Percentiles rank a stretch among this genome's conserved stretches.
These are phyloP conservation scores for Stratiomys singularior DNA, from an alignment of 2,888 invertebrate species.

Conservation along the genomic window DNA sequence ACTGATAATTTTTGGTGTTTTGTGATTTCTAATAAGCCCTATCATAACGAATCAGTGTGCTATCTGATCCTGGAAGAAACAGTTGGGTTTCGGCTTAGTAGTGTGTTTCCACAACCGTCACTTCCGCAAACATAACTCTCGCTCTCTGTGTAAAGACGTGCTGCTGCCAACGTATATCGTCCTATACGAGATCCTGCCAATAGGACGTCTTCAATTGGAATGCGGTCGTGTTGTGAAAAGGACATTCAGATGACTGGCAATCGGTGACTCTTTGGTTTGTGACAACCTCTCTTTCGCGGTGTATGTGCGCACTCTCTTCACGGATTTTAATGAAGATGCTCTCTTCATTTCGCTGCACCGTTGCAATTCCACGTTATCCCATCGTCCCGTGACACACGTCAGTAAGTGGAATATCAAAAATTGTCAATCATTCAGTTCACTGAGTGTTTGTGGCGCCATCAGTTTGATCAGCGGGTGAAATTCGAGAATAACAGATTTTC, in stretches of 20 bases:
- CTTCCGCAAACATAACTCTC: too few species aligned
- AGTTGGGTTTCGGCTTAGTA: too few species aligned
- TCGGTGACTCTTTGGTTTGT: neutral
- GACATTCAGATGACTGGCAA: constrained; percentile 31
- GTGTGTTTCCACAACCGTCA: too few species aligned
- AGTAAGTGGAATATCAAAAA: constrained; percentile 45
- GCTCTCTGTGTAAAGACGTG: too few species aligned
- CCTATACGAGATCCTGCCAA: constrained; percentile 6
- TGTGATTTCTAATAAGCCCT: neutral
- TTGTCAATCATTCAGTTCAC: constrained; percentile 45
- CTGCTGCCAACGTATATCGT: neutral
- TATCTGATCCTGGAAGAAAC: too few species aligned
- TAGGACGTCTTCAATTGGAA: neutral
- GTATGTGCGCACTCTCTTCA: constrained; percentile 4
- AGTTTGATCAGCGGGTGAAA: constrained; percentile 27
- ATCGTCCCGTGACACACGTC: constrained; percentile 46
- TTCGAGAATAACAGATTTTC: neutral
- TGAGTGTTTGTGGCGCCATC: constrained; percentile 45
- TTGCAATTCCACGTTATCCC: constrained; percentile 39
- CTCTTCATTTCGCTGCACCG: constrained; percentile 17
- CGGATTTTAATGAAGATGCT: neutral
- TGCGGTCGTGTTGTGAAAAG: constrained; percentile 6
- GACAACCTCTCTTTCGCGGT: neutral
- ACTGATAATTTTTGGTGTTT: neutral
- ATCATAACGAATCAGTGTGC: too few species aligned